Conservation (phyloP, 2,113 vertebrate genomes). For the Propithecus coquereli region DNA sequence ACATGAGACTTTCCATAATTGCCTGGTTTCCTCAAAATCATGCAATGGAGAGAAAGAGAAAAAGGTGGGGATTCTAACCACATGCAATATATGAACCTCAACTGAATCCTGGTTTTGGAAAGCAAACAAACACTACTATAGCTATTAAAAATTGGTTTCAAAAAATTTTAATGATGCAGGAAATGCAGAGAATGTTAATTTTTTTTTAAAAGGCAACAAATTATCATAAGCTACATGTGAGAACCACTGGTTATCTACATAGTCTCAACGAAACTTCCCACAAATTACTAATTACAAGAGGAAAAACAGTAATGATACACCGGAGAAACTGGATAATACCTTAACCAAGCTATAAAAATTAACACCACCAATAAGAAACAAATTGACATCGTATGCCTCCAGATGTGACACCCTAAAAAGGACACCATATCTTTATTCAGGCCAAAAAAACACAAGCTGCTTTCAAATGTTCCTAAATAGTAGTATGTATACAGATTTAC, state of each 20-base stretch:
- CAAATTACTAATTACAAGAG: background rate
- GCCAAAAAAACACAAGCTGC: background rate
- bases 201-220: background rate
- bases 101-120: background rate
- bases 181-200: background rate
- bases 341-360: background rate
- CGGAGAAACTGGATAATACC: constrained; percentile 4
- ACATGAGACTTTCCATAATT: background rate
- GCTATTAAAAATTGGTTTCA: constrained; percentile 21
- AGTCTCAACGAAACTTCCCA: background rate
- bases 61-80: background rate
- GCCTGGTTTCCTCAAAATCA: background rate
- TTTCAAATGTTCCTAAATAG: constrained; percentile 23
- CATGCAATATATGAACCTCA: background rate
- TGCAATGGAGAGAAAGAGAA: background rate
- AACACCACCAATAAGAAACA: background rate
- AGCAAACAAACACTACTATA: background rate
- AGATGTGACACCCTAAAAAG: background rate
- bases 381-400: background rate
- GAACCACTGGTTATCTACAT: background rate
- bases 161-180: background rate
- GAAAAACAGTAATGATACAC: background rate
- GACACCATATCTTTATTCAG: background rate
- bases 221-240: background rate
- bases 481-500: background rate